Base-by-base conservation (phyloP, 1,140 invertebrate species). In the Diabrotica undecimpunctata region DNA sequence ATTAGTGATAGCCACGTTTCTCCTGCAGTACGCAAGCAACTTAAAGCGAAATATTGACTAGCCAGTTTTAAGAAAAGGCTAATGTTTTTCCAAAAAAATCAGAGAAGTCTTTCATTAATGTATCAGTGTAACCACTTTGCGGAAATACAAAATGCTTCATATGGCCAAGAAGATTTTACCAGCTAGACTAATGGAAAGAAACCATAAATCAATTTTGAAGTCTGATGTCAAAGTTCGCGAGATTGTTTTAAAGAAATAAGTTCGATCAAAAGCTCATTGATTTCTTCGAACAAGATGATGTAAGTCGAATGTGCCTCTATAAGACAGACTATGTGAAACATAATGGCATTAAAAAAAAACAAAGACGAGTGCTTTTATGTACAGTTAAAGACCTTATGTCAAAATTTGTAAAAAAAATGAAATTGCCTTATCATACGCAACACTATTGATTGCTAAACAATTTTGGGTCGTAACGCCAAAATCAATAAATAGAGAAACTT, bases 241-340 rank as follows among this genome's bases (percentile, higher is more conserved):
- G n/a, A n/a, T n/a, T n/a, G n/a, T n/a, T n/a, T n/a, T n/a, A n/a
- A n/a, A n/a, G n/a, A n/a, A n/a, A n/a, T n/a, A n/a, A n/a, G n/a
- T n/a, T n/a, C n/a, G n/a, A n/a, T n/a, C n/a, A n/a, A n/a, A n/a
- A n/a, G n/a, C n/a, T n/a, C n/a, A n/a, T n/a, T n/a, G n/a, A n/a
- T n/a, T n/a, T n/a, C n/a, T n/a, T n/a, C n/a, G n/a, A n/a, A n/a
- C n/a, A n/a, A n/a, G n/a, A n/a, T n/a, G n/a, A n/a, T n/a, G n/a
- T n/a, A n/a, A n/a, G n/a, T n/a, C n/a, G n/a, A n/a, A n/a, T n/a
- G n/a, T 71, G 67, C 46, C 65, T 65, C 62, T 56, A 37, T 55
- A 71, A 71, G 61, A 73, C 57, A 61, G 68, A 71, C 51, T 71
- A 50, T 55, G 65, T n/a, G n/a, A n/a, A n/a, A n/a, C n/a, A n/a